These are phyloP conservation scores for Bombus polaris DNA, from an alignment of 1,140 invertebrate genomes.

Conservation along the genomic window DNA sequence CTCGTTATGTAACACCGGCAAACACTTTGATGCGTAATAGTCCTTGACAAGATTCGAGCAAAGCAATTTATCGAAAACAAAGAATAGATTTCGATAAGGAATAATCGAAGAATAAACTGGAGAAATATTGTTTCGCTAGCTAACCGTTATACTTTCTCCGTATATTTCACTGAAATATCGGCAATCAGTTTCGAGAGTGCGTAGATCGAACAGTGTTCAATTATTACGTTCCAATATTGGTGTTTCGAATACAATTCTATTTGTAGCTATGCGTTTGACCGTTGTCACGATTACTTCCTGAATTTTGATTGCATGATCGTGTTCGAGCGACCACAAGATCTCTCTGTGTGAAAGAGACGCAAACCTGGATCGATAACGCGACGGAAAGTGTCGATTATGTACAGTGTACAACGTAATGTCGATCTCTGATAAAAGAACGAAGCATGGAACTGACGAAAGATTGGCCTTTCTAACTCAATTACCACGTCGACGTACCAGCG, in stretches of 20 bases:
- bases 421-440: too few species aligned
- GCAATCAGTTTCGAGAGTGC: neutral
- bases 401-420: neutral
- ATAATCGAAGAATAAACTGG: too few species aligned
- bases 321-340: neutral
- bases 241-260: constrained; percentile 7
- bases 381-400: neutral
- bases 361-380: constrained; percentile 13
- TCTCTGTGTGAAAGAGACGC: neutral
- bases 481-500: too few species aligned
- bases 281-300: neutral
- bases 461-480: too few species aligned
- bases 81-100: neutral
- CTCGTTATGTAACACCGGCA: neutral
- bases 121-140: too few species aligned
- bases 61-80: neutral
- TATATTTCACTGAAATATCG: too few species aligned
- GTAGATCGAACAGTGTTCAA: constrained; percentile 5
- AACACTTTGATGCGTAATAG: neutral
- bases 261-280: constrained; percentile 15
- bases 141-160: too few species aligned
- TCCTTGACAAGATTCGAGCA: neutral
- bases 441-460: too few species aligned
- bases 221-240: constrained; percentile 27
- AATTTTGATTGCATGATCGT: constrained; percentile 5